phyloP scores from a whole-genome alignment of 2,113 vertebrate species.

The Sarotherodon lohbergeri region DNA sequence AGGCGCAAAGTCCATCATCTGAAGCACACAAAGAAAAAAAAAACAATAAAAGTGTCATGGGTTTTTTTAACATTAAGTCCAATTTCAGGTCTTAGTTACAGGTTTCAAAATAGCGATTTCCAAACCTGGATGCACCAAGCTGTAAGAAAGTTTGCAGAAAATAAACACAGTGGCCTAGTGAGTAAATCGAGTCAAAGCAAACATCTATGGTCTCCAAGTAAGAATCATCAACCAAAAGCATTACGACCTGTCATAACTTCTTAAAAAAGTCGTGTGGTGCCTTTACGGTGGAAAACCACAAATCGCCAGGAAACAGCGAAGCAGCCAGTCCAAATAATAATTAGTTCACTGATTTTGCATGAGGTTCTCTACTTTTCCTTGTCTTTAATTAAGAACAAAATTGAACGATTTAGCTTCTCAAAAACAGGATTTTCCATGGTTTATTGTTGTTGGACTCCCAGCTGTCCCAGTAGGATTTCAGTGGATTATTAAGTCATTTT shows the following conservation, averaged over 20 bases:
- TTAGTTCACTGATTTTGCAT: background rate
- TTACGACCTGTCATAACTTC: background rate
- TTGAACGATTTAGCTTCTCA: background rate
- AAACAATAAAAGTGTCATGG: background rate
- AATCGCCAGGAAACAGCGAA: background rate
- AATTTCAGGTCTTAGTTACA: background rate
- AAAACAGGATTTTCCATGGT: background rate
- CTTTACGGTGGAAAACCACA: background rate
- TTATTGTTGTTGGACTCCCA: background rate
- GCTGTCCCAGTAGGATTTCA: background rate
- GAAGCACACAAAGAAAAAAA: background rate
- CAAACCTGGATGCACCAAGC: accelerated
- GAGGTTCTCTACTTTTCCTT: background rate
- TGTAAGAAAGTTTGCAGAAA: background rate
- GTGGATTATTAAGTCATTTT: accelerated
- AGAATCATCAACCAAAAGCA: background rate
- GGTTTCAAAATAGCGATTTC: background rate
- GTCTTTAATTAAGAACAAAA: background rate
- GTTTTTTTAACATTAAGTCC: accelerated
- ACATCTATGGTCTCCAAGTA: background rate
- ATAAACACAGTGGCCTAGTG: background rate
- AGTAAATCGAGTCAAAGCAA: background rate
- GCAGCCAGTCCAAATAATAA: background rate
- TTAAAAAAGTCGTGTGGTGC: background rate
- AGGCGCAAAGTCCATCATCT: background rate